A percentile compares a stretch with the other conserved stretches of the same genome.
Conservation (phyloP, 1,140 invertebrate genomes). For the Kradibia gibbosae region DNA sequence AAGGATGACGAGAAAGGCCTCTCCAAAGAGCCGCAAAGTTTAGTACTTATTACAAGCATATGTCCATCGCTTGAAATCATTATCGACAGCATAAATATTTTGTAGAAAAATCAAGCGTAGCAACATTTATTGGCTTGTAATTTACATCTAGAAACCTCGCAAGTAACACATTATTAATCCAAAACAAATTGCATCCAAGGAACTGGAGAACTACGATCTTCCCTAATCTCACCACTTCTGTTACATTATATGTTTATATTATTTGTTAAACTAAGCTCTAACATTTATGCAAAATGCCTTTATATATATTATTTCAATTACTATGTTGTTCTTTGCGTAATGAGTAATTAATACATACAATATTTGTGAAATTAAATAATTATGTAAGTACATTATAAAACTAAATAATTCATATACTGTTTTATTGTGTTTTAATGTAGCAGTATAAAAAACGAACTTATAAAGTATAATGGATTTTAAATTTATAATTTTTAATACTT, state of each 20-base stretch:
- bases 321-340: too few relatives aligned
- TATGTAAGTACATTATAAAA: too few relatives aligned
- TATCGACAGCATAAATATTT: constrained; percentile 49
- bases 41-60: neutral
- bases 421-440: too few relatives aligned
- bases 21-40: constrained; percentile 21
- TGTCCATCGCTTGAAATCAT: constrained; percentile 34
- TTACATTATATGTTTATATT: neutral
- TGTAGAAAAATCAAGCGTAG: constrained; percentile 40
- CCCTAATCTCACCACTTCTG: neutral
- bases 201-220: neutral
- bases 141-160: constrained; percentile 28
- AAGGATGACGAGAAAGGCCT: constrained; percentile 17
- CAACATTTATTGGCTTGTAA: neutral
- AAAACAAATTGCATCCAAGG: neutral
- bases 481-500: too few relatives aligned
- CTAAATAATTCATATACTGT: too few relatives aligned
- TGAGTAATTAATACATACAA: too few relatives aligned
- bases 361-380: too few relatives aligned
- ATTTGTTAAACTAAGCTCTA: too few relatives aligned
- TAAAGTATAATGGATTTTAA: too few relatives aligned
- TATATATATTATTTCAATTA: too few relatives aligned
- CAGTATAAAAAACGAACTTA: too few relatives aligned
- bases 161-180: constrained; percentile 10
- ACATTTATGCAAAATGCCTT: too few relatives aligned